Evolutionary conservation across 2,888 invertebrate species (phyloP).

Genomic region (Troides aeacus): DNA sequence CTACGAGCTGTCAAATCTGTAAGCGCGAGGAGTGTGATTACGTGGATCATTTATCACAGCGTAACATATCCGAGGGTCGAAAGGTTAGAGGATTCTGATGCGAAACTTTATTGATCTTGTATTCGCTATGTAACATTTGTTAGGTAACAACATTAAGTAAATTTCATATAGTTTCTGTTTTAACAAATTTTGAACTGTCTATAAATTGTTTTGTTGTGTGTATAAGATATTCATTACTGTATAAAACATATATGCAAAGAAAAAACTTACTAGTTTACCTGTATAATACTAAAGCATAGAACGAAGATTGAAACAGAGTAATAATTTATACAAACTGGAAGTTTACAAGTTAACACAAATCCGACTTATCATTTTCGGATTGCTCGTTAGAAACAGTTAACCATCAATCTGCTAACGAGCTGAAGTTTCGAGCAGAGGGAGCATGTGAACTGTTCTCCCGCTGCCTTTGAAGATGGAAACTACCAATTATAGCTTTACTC

Average conservation of each 20-base stretch:
- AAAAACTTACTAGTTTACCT: no score
- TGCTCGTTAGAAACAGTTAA: constrained; percentile 26
- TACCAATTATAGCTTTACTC: constrained; percentile 33
- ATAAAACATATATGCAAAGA: no score
- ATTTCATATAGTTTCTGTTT: not conserved
- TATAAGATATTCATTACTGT: no score
- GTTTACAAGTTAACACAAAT: not conserved
- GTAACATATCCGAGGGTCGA: not conserved
- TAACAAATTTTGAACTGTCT: no score
- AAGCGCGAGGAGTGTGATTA: constrained; percentile 6
- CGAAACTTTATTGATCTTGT: not conserved
- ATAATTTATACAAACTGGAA: not conserved
- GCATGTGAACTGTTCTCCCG: not conserved
- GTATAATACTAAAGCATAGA: not conserved
- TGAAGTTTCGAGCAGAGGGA: constrained; percentile 13
- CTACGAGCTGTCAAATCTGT: constrained; percentile 8
- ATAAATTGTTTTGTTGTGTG: no score
- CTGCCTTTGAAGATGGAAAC: constrained; percentile 25
- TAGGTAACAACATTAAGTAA: not conserved
- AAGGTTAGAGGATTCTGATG: not conserved
- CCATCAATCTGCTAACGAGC: constrained; percentile 28
- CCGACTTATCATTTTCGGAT: constrained; percentile 7
- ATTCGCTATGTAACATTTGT: not conserved
- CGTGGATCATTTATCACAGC: constrained; percentile 11
- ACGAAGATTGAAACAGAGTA: not conserved